These are phyloP conservation scores for Rhea americana DNA, from an alignment of 2,113 vertebrate genomes.

Conservation along the genomic window DNA sequence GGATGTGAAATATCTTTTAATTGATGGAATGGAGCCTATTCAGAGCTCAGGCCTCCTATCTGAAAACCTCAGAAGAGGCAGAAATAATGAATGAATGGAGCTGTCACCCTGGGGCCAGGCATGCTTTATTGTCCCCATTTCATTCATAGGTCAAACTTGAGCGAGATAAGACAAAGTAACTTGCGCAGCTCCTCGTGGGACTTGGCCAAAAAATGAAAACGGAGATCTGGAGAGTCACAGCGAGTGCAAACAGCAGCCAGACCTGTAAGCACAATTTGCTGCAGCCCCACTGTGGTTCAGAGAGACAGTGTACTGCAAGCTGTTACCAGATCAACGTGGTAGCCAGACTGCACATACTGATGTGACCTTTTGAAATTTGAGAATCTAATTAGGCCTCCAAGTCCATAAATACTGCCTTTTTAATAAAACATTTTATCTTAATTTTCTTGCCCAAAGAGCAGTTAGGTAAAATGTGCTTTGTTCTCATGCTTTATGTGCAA, in stretches of 20 bases:
- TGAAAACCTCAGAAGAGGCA: neutral
- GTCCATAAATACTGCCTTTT: neutral
- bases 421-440: neutral
- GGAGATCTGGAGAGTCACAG: neutral
- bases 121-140: neutral
- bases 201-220: neutral
- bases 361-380: neutral
- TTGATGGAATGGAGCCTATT: neutral
- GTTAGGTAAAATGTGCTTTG: neutral
- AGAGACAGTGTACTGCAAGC: neutral
- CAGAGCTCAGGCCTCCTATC: neutral
- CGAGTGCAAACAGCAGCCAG: neutral
- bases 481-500: neutral
- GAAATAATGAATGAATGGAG: neutral
- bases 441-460: neutral
- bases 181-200: fast-evolving
- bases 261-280: neutral
- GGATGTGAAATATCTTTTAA: neutral
- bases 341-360: fast-evolving
- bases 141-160: neutral
- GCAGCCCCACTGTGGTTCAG: neutral
- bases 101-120: neutral
- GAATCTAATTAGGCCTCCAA: neutral
- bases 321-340: fast-evolving
- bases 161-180: fast-evolving